Percentiles rank a stretch among this genome's conserved stretches.
Conservation (phyloP, 30 jellyfish, hydroid and myxozoan species). For the Nemopilema nomurai region DNA sequence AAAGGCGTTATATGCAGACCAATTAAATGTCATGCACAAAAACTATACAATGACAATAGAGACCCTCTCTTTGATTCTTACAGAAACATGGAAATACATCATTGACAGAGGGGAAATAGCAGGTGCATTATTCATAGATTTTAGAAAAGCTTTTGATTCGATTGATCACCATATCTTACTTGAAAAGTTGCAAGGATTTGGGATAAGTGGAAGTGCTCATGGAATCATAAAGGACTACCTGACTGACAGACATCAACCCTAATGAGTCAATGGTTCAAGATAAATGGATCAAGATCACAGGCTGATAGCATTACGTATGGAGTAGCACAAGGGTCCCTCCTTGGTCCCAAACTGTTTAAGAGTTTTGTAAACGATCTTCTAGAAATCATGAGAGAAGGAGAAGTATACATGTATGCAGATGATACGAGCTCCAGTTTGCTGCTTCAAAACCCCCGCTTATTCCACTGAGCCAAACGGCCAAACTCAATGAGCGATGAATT, state of each 20-base stretch:
- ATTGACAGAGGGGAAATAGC: constrained; percentile 1
- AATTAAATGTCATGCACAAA: constrained; percentile 2
- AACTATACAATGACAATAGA: constrained; percentile 2
- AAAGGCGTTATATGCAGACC: no score
- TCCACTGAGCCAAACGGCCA: no score
- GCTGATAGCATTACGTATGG: constrained; percentile 17
- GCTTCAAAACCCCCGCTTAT: no score
- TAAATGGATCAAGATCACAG: constrained; percentile 35
- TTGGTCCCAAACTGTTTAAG: constrained; percentile 12
- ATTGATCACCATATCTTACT: constrained; percentile 13
- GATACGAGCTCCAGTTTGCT: no score
- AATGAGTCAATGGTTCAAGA: constrained; percentile 18
- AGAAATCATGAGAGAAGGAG: constrained; percentile 27
- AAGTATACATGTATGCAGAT: constrained; percentile 33
- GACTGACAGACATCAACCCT: constrained; percentile 33
- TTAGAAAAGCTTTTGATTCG: constrained; percentile 15
- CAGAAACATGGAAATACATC: not conserved
- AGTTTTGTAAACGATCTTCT: constrained; percentile 19
- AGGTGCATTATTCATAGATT: not conserved
- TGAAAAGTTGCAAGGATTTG: constrained; percentile 12
- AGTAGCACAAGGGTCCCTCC: constrained; percentile 38
- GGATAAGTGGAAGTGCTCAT: constrained; percentile 24
- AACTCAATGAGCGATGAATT: no score
- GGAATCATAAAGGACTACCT: constrained; percentile 24
- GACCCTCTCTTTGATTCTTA: constrained; percentile 1